Evolutionary conservation across 2,797 vertebrate species (phyloP).

Genomic region (Rhinatrema bivittatum): DNA sequence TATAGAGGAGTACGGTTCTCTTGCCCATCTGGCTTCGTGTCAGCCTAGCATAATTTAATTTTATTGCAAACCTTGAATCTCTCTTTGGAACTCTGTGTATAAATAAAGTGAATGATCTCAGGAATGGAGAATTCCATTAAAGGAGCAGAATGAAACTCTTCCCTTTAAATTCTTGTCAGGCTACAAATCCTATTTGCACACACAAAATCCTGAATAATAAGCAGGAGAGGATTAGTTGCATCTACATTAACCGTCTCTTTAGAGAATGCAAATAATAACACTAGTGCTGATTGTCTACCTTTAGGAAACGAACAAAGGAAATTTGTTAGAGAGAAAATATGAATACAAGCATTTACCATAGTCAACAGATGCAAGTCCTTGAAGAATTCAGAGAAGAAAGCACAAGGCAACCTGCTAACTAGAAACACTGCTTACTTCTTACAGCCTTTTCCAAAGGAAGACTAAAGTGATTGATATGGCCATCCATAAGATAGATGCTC

Average conservation of each 20-base stretch:
- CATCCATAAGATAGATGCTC: no score
- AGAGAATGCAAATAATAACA: conserved; percentile 20
- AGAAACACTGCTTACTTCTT: conserved; percentile 14
- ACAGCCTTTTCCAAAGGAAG: no score
- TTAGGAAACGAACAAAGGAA: conserved; percentile 27
- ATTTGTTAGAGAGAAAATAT: conserved; percentile 12
- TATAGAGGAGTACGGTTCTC: conserved; percentile 17
- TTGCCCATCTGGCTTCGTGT: conserved; percentile 8
- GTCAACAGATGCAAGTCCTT: conserved; percentile 27
- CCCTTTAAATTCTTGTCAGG: conserved; percentile 12
- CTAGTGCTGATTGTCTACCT: conserved; percentile 19
- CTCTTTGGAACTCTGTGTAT: conserved; percentile 6
- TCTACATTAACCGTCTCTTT: conserved; percentile 26
- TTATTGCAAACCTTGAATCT: conserved; percentile 22
- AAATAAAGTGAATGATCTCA: no score
- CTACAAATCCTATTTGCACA: conserved; percentile 30
- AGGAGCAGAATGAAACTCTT: conserved; percentile 33
- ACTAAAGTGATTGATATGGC: no score
- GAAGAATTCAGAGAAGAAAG: conserved; percentile 30
- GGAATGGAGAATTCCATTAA: conserved; percentile 12
- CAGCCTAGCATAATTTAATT: conserved; percentile 27
- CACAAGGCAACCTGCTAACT: conserved; percentile 15
- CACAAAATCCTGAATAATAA: conserved; percentile 30
- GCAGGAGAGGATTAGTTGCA: conserved; percentile 29
- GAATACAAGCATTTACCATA: conserved; percentile 26